A percentile compares a stretch with the other conserved stretches of the same genome.
Conservation (phyloP, 2,888 invertebrate genomes). For the Orthosia incerta region DNA sequence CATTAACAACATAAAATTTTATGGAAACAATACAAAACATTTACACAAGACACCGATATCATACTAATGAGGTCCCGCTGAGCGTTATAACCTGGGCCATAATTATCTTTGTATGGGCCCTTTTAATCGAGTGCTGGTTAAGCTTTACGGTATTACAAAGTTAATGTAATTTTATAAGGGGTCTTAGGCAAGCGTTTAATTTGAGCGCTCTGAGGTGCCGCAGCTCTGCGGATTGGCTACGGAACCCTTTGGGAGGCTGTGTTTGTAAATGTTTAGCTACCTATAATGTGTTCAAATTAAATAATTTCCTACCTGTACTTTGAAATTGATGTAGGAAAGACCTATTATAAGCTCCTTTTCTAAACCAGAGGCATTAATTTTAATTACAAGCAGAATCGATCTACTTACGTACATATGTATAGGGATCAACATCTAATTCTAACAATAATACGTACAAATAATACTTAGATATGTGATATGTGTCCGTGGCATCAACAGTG, state of each 20-base stretch:
- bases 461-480: too few species aligned
- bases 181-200: slow-evolving; percentile 78
- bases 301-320: slow-evolving; percentile 24
- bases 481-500: too few species aligned
- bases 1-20: slow-evolving; percentile 50
- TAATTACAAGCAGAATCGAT: not conserved
- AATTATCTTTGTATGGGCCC: slow-evolving; percentile 81
- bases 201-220: slow-evolving; percentile 70
- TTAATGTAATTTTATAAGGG: slow-evolving; percentile 81
- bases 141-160: slow-evolving; percentile 77
- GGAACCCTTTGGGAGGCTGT: slow-evolving; percentile 45
- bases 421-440: not conserved
- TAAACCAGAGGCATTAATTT: slow-evolving; percentile 18
- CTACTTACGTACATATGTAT: not conserved
- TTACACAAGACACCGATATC: slow-evolving; percentile 60
- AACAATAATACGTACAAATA: not conserved
- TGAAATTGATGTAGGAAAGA: slow-evolving; percentile 15
- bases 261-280: slow-evolving; percentile 43
- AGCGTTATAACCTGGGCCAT: slow-evolving; percentile 74
- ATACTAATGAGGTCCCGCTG: slow-evolving; percentile 66
- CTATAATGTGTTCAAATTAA: slow-evolving; percentile 43
- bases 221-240: slow-evolving; percentile 50
- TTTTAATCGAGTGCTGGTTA: slow-evolving; percentile 80
- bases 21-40: slow-evolving; percentile 51
- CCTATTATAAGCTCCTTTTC: slow-evolving; percentile 20